Evolutionary conservation across 2,113 vertebrate genomes (phyloP).

Genomic region (Strigops habroptila): DNA sequence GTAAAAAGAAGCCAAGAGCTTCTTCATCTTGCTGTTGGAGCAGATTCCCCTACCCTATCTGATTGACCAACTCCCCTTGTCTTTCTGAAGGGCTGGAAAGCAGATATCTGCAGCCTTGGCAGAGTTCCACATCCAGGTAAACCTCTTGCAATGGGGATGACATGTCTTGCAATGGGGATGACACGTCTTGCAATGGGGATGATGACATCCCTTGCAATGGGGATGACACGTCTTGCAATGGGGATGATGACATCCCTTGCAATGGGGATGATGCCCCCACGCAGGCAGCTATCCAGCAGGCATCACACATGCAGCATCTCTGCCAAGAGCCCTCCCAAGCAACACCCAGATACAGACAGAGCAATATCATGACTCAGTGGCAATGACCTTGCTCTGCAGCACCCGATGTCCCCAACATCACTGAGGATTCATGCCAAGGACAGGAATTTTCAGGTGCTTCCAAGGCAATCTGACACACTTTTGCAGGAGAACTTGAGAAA

Average conservation of each 20-base stretch:
- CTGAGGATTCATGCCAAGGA: background rate
- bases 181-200: too few relatives aligned
- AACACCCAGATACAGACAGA: background rate
- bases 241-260: too few relatives aligned
- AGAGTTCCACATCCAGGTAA: background rate
- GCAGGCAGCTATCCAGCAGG: background rate
- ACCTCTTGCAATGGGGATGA: background rate
- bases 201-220: too few relatives aligned
- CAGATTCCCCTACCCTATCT: background rate
- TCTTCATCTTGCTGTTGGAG: background rate
- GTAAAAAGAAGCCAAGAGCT: background rate
- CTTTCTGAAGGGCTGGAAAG: conserved; percentile 15
- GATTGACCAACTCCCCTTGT: background rate
- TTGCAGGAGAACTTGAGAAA: background rate
- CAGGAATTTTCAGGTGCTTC: background rate
- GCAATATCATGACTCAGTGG: rapidly evolving
- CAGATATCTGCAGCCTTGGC: background rate
- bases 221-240: too few relatives aligned
- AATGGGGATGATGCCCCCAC: rapidly evolving
- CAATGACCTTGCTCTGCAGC: background rate
- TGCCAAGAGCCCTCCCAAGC: background rate
- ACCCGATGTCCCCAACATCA: background rate
- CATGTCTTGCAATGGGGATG: too few relatives aligned
- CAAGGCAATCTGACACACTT: background rate
- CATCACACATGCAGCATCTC: background rate